A percentile compares a stretch with the other conserved stretches of the same genome.
These are phyloP conservation scores for Lucinisca nassula DNA, from an alignment of 2,888 invertebrate genomes.

Conservation along the genomic window DNA sequence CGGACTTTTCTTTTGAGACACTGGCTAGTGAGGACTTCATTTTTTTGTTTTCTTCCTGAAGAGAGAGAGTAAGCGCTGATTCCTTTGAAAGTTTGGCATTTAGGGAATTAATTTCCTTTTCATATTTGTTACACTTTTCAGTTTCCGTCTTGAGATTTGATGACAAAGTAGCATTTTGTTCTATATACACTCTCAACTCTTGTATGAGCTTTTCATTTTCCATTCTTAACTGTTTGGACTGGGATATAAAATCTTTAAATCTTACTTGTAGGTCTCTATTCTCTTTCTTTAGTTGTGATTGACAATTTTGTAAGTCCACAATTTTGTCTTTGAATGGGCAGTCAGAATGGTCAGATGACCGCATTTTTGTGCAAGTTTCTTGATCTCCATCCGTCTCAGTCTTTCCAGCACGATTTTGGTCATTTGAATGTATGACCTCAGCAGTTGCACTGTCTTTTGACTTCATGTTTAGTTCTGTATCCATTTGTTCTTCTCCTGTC, in stretches of 20 bases:
- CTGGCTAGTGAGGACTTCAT: not conserved
- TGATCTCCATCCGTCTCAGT: not conserved
- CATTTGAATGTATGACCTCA: not conserved
- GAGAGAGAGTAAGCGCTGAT: not conserved
- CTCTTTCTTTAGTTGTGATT: not conserved
- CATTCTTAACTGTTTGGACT: not conserved
- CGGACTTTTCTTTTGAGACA: not conserved
- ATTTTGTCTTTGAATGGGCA: not conserved
- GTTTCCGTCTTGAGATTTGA: not conserved
- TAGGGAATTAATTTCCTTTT: not conserved
- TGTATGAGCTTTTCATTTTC: not conserved
- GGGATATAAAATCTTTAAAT: not conserved
- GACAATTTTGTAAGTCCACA: not conserved
- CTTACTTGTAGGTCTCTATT: not conserved
- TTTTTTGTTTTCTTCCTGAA: not conserved
- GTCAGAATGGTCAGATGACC: not conserved
- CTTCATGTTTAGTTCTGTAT: not conserved
- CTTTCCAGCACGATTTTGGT: not conserved
- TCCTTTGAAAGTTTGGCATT: not conserved
- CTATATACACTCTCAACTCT: not conserved
- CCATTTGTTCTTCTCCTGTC: not conserved
- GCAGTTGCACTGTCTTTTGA: not conserved
- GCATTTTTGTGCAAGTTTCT: not conserved
- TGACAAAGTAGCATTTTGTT: not conserved
- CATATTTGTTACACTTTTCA: not conserved